A percentile compares a stretch with the other conserved stretches of the same genome.
Conservation (phyloP, 2,797 vertebrate genomes). For the Rhinophrynus dorsalis region DNA sequence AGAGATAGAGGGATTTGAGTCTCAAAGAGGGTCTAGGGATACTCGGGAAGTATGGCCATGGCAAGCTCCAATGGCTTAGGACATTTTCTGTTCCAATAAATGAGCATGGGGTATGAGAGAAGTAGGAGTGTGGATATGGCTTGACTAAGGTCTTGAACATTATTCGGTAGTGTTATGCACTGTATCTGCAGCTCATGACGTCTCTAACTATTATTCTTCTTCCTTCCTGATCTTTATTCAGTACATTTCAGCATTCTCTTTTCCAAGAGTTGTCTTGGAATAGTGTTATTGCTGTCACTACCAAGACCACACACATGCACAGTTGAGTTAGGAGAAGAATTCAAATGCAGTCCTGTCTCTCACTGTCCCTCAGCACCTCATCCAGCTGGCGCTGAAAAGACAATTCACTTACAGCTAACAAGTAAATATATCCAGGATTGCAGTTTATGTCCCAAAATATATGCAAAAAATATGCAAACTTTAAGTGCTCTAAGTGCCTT, state of each 20-base stretch:
- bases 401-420: neutral
- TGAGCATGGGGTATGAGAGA: too few species aligned
- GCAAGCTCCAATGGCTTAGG: too few species aligned
- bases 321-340: neutral
- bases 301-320: constrained; percentile 1
- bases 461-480: too few species aligned
- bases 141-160: too few species aligned
- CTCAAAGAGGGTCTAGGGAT: too few species aligned
- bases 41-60: too few species aligned
- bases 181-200: too few species aligned
- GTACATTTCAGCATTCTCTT: neutral
- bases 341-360: neutral
- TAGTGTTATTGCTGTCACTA: neutral
- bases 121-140: too few species aligned
- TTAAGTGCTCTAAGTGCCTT: too few species aligned
- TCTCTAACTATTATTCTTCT: neutral
- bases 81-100: too few species aligned
- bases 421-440: neutral
- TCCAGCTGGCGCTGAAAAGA: neutral
- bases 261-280: neutral
- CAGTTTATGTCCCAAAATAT: neutral
- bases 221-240: neutral
- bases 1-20: too few species aligned
- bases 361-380: neutral
- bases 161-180: too few species aligned